phyloP scores from a whole-genome alignment of 2,113 vertebrate genomes.

The Toxotes chatareus region DNA sequence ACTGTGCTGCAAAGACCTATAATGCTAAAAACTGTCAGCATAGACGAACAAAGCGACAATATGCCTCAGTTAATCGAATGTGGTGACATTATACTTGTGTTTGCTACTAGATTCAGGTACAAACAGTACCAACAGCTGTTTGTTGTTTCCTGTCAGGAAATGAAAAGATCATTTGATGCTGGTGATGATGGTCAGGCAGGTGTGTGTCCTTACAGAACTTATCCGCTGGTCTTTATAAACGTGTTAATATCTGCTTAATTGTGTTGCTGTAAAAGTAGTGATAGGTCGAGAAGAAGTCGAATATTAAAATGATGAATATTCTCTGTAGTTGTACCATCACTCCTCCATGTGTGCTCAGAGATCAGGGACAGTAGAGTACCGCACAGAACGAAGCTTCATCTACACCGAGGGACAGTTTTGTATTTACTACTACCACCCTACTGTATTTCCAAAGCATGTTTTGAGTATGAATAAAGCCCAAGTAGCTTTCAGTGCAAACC shows the following conservation, averaged over 20 bases:
- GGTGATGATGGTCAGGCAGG: not conserved
- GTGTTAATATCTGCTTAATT: slow-evolving; percentile 74
- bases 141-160: slow-evolving; percentile 57
- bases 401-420: slow-evolving; percentile 26
- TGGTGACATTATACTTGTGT: slow-evolving; percentile 65
- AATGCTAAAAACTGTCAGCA: slow-evolving; percentile 40
- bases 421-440: not conserved
- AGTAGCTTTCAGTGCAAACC: slow-evolving; percentile 27
- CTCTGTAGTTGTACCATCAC: slow-evolving; percentile 65
- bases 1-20: slow-evolving; percentile 51
- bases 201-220: slow-evolving; percentile 11
- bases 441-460: slow-evolving; percentile 54
- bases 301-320: slow-evolving; percentile 66
- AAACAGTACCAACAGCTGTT: slow-evolving; percentile 8
- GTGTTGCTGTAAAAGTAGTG: slow-evolving; percentile 77
- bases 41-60: slow-evolving; percentile 49
- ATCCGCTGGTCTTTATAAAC: slow-evolving; percentile 48
- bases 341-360: slow-evolving; percentile 44
- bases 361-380: slow-evolving; percentile 3
- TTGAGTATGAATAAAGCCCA: slow-evolving; percentile 31
- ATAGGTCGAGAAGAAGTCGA: slow-evolving; percentile 62
- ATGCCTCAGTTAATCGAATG: slow-evolving; percentile 65
- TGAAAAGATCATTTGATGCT: not conserved
- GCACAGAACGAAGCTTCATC: not conserved
- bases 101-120: slow-evolving; percentile 71